Evolutionary conservation across 2,113 vertebrate species (phyloP).

Genomic region (Cephalopterus ornatus): DNA sequence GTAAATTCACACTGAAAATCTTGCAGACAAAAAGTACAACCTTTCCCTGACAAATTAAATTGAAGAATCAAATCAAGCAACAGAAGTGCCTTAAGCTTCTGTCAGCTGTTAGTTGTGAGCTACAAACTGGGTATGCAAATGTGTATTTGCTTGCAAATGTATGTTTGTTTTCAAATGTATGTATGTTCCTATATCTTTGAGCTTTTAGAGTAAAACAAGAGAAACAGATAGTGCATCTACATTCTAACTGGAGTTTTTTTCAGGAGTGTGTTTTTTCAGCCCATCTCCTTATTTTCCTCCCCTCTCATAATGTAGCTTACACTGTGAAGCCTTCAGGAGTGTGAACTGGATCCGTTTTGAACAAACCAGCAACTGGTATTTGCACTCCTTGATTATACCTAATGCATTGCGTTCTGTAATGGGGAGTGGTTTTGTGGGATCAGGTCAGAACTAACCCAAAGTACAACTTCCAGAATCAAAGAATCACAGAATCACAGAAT

Average conservation of each 20-base stretch:
- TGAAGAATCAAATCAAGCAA: neutral
- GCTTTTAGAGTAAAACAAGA: neutral
- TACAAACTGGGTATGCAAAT: neutral
- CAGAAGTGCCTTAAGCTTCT: neutral
- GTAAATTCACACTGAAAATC: neutral
- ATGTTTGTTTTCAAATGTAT: neutral
- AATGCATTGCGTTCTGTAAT: neutral
- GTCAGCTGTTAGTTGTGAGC: neutral
- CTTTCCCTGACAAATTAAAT: neutral
- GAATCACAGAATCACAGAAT: neutral
- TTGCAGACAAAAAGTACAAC: neutral
- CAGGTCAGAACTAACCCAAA: neutral
- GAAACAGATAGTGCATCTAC: neutral
- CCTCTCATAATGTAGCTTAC: neutral
- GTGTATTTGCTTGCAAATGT: neutral
- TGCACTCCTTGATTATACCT: neutral
- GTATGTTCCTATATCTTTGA: neutral
- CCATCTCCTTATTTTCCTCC: neutral
- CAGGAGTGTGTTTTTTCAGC: neutral
- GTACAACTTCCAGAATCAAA: neutral
- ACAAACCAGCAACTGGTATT: neutral
- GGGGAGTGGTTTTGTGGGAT: fast-evolving
- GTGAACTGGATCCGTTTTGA: neutral
- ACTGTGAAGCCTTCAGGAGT: neutral
- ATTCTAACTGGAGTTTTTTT: neutral